Conservation (phyloP, 2,113 vertebrate species). For the Stigmatopora argus region DNA sequence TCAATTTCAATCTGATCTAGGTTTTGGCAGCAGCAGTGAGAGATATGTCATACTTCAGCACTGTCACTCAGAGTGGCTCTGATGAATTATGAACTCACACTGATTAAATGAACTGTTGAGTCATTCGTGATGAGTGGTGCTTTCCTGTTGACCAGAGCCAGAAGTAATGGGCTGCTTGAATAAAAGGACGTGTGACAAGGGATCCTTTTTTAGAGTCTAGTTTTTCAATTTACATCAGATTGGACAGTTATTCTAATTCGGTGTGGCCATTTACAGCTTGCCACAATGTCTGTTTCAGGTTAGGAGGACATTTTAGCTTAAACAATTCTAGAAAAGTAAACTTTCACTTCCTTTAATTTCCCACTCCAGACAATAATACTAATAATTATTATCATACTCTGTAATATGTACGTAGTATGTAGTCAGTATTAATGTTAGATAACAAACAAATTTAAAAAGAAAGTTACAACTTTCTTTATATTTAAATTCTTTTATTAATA, state of each 20-base stretch:
- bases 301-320: no score
- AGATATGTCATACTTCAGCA: conserved; percentile 36
- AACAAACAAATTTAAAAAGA: no score
- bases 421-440: no score
- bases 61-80: conserved; percentile 33
- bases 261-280: background rate
- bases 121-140: conserved; percentile 17
- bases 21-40: conserved; percentile 36
- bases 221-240: background rate
- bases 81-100: conserved; percentile 39
- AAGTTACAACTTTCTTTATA: no score
- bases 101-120: conserved; percentile 42
- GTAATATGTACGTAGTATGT: no score
- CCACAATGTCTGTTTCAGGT: background rate
- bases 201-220: background rate
- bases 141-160: conserved; percentile 10
- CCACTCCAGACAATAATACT: no score
- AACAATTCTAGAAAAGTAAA: no score
- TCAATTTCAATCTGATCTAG: conserved; percentile 37
- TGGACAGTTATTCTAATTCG: background rate
- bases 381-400: no score
- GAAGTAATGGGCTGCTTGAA: background rate
- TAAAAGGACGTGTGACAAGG: background rate
- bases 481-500: no score
- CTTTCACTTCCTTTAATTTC: no score